Conservation (phyloP, 2,888 invertebrate genomes). For the Lacanobia wlatinum region DNA sequence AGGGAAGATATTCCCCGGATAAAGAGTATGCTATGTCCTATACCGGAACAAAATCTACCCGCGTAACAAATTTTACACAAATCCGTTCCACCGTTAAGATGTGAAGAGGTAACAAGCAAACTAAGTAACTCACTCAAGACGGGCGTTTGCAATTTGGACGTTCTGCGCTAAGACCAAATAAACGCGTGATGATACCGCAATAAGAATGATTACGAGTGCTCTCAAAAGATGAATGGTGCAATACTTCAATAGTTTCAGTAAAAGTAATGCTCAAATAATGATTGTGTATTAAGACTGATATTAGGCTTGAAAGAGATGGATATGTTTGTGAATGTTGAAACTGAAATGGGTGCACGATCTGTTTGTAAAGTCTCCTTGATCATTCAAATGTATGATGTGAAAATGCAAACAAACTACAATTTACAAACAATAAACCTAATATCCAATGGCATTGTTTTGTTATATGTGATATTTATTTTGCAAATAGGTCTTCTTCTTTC, state of each 20-base stretch:
- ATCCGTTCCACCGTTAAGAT: neutral
- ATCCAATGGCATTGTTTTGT: neutral
- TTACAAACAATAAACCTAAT: neutral
- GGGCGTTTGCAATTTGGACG: neutral
- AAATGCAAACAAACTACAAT: neutral
- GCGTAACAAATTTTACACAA: neutral
- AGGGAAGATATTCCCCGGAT: no score
- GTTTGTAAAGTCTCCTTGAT: neutral
- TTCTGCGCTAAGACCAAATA: neutral
- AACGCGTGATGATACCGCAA: slow-evolving; percentile 57
- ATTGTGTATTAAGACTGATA: slow-evolving; percentile 31
- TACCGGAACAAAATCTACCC: neutral
- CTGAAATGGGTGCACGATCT: slow-evolving; percentile 20
- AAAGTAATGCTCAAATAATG: slow-evolving; percentile 53
- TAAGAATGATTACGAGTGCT: slow-evolving; percentile 51
- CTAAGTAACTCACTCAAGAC: neutral
- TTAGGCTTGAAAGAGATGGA: slow-evolving; percentile 19
- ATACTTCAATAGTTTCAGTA: slow-evolving; percentile 54
- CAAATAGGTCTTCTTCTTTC: no score
- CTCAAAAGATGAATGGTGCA: slow-evolving; percentile 52
- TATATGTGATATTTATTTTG: neutral
- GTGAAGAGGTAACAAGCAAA: neutral
- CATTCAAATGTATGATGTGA: neutral
- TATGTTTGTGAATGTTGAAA: slow-evolving; percentile 13
- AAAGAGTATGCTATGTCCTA: neutral